Base-by-base conservation (phyloP, 1,140 invertebrate genomes). In the Trichoplusia ni region DNA sequence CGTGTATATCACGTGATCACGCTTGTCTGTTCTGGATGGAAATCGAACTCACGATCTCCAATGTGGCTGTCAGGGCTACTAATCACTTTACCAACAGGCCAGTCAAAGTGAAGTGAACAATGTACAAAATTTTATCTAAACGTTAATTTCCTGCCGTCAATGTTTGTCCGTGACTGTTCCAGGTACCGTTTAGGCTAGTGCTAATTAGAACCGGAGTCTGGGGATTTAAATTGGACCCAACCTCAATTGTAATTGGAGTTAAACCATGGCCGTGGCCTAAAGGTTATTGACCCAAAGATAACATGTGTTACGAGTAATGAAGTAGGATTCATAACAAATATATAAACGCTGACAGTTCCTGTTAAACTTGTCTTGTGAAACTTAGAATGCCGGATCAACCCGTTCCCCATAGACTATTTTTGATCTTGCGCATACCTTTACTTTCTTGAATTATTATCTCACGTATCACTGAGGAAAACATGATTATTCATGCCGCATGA, bases 271-370 rank as follows among this genome's bases (percentile, higher is more conserved):
- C n/a, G n/a, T n/a, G n/a, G n/a, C n/a, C n/a, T n/a, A n/a, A n/a
- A 29, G 44, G 8, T 47, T 13, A 47, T 29, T 47, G 25, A 47
- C 44, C 44, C 44, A 9, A 29, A 29, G 25, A 47, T 47, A 29
- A 47, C 25, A 31, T 47, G 31, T 29, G 21, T 42, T 42, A 42
- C 4, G 16, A 42, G 18, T 16, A 8, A 4, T 18, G 21, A n/a
- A 14, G 23, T 47, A 29, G 23, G 31, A 47, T 47, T 16, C 14
- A 47, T 47, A 4, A 29, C 44, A 29, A 29, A 31, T 18, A 47
- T 14, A 29, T 29, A 47, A 47, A 47, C 16, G 16, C 23, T 29
- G 0, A 29, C 25, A 14, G 23, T 47, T 47, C 44, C 44, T 47
- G 44, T 29, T 47, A 14, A 29, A 47, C 44, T 2, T 27, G 11